These are phyloP conservation scores for Seira musarum DNA, from an alignment of 2,888 invertebrate genomes.

Conservation along the genomic window DNA sequence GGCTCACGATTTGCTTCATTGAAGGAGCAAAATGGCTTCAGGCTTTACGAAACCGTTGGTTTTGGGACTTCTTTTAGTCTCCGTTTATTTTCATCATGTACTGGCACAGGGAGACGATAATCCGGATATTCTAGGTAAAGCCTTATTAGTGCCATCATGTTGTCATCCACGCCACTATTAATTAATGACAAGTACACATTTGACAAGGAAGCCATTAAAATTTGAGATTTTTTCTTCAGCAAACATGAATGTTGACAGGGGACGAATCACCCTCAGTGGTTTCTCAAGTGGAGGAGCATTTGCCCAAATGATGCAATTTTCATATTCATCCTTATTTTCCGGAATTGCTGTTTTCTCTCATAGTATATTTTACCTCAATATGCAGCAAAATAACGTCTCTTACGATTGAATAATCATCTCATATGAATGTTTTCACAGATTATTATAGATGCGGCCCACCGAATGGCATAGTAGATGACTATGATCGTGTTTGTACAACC, in stretches of 20 bases:
- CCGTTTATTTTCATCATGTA: neutral
- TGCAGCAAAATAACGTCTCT: neutral
- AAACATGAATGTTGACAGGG: slow-evolving; percentile 23
- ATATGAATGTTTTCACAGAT: slow-evolving; percentile 54
- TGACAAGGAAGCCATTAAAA: slow-evolving; percentile 1
- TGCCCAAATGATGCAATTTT: slow-evolving; percentile 68
- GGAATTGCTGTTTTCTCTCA: slow-evolving; percentile 69
- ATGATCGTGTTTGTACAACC: slow-evolving; percentile 67
- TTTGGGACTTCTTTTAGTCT: neutral
- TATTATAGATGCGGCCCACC: slow-evolving; percentile 69
- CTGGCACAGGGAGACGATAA: neutral
- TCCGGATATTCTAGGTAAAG: slow-evolving; percentile 3
- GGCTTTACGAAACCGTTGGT: too few relatives aligned
- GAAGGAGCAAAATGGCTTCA: too few relatives aligned
- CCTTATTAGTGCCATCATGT: neutral
- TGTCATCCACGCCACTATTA: too few relatives aligned
- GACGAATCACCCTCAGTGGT: slow-evolving; percentile 65
- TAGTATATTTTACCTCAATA: too few relatives aligned
- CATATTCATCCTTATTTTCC: slow-evolving; percentile 65
- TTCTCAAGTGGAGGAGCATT: slow-evolving; percentile 68
- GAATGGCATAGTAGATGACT: slow-evolving; percentile 57
- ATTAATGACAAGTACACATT: too few relatives aligned
- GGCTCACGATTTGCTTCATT: too few relatives aligned
- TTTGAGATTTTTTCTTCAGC: neutral
- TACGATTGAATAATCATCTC: neutral